Percentiles rank a stretch among this genome's conserved stretches.
Conservation (phyloP, 2,797 vertebrate genomes). For the Gallinago solitaria region DNA sequence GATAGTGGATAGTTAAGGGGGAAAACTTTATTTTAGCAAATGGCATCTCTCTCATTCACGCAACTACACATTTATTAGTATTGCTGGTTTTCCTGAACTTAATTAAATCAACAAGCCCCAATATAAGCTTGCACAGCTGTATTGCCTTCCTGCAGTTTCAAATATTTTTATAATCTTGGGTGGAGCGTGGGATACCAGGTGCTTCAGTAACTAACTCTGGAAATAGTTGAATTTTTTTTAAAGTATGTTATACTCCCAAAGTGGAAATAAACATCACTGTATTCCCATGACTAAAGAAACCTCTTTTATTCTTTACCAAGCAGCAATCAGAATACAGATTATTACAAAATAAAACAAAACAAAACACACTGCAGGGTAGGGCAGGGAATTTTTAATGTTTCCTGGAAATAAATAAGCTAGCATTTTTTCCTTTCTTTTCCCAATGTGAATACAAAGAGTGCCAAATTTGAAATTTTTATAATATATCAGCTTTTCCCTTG, state of each 20-base stretch:
- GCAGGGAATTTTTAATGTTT: conserved; percentile 26
- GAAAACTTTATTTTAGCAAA: neutral
- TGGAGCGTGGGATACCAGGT: conserved; percentile 67
- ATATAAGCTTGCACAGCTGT: conserved; percentile 52
- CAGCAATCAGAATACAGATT: conserved; percentile 49
- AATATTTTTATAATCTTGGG: conserved; percentile 37
- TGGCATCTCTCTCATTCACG: neutral
- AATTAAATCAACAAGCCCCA: conserved; percentile 3
- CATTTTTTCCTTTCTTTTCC: conserved; percentile 18
- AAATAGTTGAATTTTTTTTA: conserved; percentile 34
- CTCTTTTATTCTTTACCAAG: conserved; percentile 57
- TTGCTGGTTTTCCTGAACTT: neutral
- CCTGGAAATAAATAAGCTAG: neutral
- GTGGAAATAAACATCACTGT: conserved; percentile 58
- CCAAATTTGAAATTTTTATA: neutral
- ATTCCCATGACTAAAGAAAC: conserved; percentile 55
- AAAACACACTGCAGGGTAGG: neutral
- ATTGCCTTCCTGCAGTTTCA: conserved; percentile 54
- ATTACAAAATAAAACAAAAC: conserved; percentile 22
- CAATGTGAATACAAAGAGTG: conserved; percentile 22
- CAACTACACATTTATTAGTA: neutral
- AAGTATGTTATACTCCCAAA: conserved; percentile 21
- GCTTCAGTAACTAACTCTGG: conserved; percentile 27
- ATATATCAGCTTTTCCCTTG: neutral
- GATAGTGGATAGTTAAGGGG: neutral